Evolutionary conservation across 2,888 invertebrate genomes (phyloP), one percentile per base, ranked within the genome.

Genomic region (Phalera bucephala): DNA sequence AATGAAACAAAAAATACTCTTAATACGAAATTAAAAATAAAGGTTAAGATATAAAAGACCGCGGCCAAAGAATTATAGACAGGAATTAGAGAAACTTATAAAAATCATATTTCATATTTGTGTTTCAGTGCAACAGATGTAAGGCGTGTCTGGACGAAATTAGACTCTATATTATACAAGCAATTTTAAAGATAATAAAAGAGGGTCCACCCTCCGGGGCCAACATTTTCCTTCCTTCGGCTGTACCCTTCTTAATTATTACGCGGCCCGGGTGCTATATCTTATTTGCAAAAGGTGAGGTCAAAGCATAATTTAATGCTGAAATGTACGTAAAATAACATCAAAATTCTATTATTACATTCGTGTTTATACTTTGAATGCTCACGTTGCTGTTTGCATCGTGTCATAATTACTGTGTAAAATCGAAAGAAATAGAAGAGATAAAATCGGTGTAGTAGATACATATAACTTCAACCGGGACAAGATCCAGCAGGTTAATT

Each of bases 111-210:
- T 25, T 12, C 12, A 25, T 44, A 33, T 36, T 44, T 17, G 31
- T 40, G 36, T 46, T 48, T 41, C 37, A 33, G 45, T 36, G 38
- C 40, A 26, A 38, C 37, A 39, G 31, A 40, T 36, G 52, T 37
- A 40, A 13, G 23, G 32, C 23, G 27, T n/a, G 40, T 36, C 39
- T 31, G 37, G 32, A 30, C 39, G 53, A 57, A 49, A 57, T 49
- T 43, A 38, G 35, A 43, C 40, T 26, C 13, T 47, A 33, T 40
- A 41, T 53, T 49, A 53, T 36, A 38, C 27, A 20, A 43, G 32
- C 39, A 49, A 57, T 50, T 58, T 58, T 40, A 53, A 53, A 58
- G 43, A 31, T 40, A 44, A 50, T 57, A 50, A 58, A 42, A 43
- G 36, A 40, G 50, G 54, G 50, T 58, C 58, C 43, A 46, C 46